phyloP scores from a whole-genome alignment of 2,888 invertebrate species.

The Agonopterix arenella region DNA sequence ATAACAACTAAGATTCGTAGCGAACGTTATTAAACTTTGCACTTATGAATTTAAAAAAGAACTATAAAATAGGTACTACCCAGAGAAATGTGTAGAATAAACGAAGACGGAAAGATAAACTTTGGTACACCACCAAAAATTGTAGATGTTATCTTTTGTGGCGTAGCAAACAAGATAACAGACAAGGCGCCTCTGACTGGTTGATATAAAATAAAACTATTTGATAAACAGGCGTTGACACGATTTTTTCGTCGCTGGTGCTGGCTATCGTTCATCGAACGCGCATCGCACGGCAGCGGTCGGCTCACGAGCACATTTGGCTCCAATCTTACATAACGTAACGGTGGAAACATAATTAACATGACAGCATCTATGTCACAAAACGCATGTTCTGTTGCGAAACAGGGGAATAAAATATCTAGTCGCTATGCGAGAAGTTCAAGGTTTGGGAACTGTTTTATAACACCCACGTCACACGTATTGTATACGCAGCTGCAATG shows the following conservation, averaged over 20 bases:
- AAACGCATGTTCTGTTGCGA: conserved; percentile 1
- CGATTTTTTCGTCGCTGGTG: conserved; percentile 33
- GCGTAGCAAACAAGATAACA: conserved; percentile 63
- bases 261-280: conserved; percentile 22
- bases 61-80: too few species aligned
- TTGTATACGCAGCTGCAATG: too few species aligned
- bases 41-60: background rate
- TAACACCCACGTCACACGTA: too few species aligned
- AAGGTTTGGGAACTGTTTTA: too few species aligned
- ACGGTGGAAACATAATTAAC: conserved; percentile 3
- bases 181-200: conserved; percentile 46
- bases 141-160: conserved; percentile 55
- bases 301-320: background rate
- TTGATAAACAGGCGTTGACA: conserved; percentile 61
- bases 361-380: background rate
- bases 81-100: background rate
- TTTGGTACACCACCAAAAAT: conserved; percentile 37
- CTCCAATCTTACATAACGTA: conserved; percentile 3
- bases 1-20: background rate
- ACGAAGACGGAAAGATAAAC: conserved; percentile 33
- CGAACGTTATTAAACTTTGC: conserved; percentile 8
- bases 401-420: background rate
- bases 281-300: background rate
- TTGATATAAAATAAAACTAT: conserved; percentile 54
- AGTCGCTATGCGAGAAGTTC: too few species aligned